Conservation (phyloP, 92 coral and sea anemone genomes). For the Epizoanthus ramosus region DNA sequence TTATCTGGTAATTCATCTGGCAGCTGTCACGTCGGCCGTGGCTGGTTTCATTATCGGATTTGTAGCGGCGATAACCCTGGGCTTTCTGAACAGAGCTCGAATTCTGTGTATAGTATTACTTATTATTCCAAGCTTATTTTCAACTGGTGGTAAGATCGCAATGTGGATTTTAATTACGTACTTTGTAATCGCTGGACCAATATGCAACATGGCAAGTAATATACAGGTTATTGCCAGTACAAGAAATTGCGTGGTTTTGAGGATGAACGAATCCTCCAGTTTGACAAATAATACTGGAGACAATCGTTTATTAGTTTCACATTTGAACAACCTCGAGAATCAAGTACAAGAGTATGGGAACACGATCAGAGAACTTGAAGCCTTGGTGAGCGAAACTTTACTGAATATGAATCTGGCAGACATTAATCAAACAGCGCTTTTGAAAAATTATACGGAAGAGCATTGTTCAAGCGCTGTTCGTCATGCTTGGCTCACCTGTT, state of each 20-base stretch:
- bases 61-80: constrained; percentile 72
- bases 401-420: constrained; percentile 35
- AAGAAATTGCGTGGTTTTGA: constrained; percentile 54
- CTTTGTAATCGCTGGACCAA: constrained; percentile 84
- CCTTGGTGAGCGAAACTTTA: constrained; percentile 51
- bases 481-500: constrained; percentile 54
- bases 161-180: constrained; percentile 82
- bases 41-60: constrained; percentile 73
- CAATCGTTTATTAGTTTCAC: background rate
- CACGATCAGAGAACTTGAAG: constrained; percentile 48
- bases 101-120: constrained; percentile 78
- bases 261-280: constrained; percentile 16
- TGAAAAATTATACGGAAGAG: constrained; percentile 48
- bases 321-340: constrained; percentile 14
- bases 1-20: constrained; percentile 63
- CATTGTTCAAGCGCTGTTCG: constrained; percentile 55
- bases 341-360: constrained; percentile 55
- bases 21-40: constrained; percentile 64
- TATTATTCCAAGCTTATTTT: constrained; percentile 85
- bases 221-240: constrained; percentile 61
- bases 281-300: background rate
- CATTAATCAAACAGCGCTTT: constrained; percentile 26
- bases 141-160: constrained; percentile 81
- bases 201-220: constrained; percentile 90
- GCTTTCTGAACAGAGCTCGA: constrained; percentile 84